phyloP scores from a whole-genome alignment of 2,113 vertebrate genomes.

The Sterrhoptilus dennistouni region DNA sequence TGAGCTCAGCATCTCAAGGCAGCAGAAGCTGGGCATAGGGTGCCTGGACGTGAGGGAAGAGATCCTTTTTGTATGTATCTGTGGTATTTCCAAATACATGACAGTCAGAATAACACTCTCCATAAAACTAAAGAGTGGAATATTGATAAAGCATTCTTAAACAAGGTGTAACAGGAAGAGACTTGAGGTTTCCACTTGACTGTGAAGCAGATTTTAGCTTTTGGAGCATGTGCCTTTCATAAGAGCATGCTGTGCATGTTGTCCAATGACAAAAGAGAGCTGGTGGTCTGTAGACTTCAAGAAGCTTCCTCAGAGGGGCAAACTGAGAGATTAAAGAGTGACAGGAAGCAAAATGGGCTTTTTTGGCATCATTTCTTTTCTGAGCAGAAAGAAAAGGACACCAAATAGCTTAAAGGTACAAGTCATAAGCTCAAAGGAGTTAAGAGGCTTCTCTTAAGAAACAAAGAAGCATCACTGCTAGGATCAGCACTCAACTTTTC shows the following conservation, averaged over 20 bases:
- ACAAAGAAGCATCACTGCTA: background rate
- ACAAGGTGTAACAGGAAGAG: background rate
- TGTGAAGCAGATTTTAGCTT: background rate
- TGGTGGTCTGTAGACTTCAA: background rate
- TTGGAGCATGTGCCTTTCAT: background rate
- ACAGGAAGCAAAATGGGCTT: background rate
- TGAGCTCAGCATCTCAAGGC: background rate
- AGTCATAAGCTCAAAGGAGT: background rate
- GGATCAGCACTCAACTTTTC: background rate
- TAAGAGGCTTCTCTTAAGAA: background rate
- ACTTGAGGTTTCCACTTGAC: background rate
- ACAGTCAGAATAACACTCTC: background rate
- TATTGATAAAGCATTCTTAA: background rate
- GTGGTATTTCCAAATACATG: background rate
- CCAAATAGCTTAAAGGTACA: background rate
- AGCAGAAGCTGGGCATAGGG: background rate
- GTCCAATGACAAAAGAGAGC: background rate
- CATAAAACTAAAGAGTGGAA: background rate
- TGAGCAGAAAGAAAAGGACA: background rate
- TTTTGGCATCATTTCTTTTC: background rate
- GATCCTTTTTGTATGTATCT: background rate
- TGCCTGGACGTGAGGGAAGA: background rate
- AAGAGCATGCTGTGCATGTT: background rate
- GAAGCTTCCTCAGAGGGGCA: background rate
- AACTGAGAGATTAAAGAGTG: background rate